These are phyloP conservation scores for Gastracanthus pulcherrimus DNA, from an alignment of 2,888 invertebrate species.

Conservation along the genomic window DNA sequence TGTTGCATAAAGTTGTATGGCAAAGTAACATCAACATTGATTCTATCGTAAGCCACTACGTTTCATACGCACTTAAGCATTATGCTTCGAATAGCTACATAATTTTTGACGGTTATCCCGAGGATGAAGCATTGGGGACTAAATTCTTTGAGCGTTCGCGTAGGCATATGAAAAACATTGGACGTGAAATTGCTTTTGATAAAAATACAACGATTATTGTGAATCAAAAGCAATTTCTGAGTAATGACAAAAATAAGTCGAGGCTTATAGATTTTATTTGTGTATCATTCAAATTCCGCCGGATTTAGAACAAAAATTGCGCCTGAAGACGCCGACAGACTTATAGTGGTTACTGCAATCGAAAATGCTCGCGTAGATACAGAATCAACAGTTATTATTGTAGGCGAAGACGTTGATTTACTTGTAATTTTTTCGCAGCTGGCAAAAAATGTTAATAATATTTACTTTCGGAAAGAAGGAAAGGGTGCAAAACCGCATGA, in stretches of 20 bases:
- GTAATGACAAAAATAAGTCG: constrained; percentile 62
- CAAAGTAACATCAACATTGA: constrained; percentile 12
- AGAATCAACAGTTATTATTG: constrained; percentile 57
- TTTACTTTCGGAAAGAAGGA: constrained; percentile 45
- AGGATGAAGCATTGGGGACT: constrained; percentile 15
- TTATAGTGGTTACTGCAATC: too few species aligned
- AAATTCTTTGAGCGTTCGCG: too few species aligned
- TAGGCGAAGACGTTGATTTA: constrained; percentile 64
- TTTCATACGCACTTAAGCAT: constrained; percentile 19
- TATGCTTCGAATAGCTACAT: not conserved
- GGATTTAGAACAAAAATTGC: too few species aligned
- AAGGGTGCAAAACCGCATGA: constrained; percentile 32
- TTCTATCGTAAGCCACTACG: constrained; percentile 35
- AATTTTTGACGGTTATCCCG: constrained; percentile 34
- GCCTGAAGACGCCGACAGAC: too few species aligned
- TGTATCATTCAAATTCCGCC: constrained; percentile 56
- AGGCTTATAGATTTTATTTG: constrained; percentile 62
- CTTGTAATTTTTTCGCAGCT: constrained; percentile 64
- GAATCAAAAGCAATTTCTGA: constrained; percentile 61
- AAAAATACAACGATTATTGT: constrained; percentile 67
- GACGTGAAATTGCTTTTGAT: constrained; percentile 15
- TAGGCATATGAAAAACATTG: not conserved
- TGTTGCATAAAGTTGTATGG: constrained; percentile 62
- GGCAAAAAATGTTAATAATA: constrained; percentile 59
- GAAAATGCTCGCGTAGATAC: constrained; percentile 59